Evolutionary conservation across 2,797 vertebrate genomes (phyloP).

Genomic region (Centropyge bicolor): DNA sequence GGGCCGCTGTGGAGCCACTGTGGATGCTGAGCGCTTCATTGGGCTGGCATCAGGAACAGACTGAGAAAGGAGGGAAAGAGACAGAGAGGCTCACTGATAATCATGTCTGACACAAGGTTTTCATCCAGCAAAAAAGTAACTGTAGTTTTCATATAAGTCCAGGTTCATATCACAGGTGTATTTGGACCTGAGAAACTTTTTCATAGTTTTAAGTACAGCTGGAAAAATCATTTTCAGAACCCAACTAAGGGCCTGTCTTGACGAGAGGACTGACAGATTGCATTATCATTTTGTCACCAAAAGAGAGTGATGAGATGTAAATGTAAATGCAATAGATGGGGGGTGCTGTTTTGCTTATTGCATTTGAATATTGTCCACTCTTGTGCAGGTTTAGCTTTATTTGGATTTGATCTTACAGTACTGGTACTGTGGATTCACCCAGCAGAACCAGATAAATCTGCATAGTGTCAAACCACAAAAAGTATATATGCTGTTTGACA

Average conservation of each 20-base stretch:
- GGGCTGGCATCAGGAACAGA: conserved; percentile 90
- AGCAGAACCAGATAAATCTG: background rate
- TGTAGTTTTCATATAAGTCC: background rate
- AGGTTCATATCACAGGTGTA: background rate
- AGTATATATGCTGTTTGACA: conserved; percentile 3
- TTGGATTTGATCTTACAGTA: background rate
- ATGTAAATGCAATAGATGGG: no score
- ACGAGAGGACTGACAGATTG: background rate
- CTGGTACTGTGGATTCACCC: background rate
- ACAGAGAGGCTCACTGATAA: conserved; percentile 1
- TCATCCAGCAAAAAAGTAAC: background rate
- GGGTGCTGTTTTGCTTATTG: no score
- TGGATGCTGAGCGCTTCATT: conserved; percentile 94
- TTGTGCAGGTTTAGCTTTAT: no score
- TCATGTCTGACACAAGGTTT: background rate
- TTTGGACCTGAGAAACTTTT: background rate
- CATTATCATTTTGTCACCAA: no score
- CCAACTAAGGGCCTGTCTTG: no score
- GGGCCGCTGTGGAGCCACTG: conserved; percentile 87
- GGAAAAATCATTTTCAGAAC: no score
- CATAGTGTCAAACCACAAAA: conserved; percentile 15
- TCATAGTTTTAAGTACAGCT: no score
- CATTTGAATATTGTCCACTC: no score
- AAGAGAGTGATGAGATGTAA: no score
- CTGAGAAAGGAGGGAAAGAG: conserved; percentile 72